Evolutionary conservation across 2,797 vertebrate genomes (phyloP).

Genomic region (Fratercula arctica): DNA sequence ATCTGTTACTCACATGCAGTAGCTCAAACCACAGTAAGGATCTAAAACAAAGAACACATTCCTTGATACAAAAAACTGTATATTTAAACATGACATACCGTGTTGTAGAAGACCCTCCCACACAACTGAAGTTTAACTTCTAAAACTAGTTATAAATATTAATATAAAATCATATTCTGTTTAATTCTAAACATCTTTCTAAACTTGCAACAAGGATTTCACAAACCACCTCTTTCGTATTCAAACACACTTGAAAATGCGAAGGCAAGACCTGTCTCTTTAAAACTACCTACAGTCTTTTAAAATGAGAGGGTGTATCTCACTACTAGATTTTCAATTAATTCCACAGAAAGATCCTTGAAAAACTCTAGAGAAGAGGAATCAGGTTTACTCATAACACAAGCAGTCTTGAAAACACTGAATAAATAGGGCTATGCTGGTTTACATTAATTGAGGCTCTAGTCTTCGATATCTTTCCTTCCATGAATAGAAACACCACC

Average conservation of each 20-base stretch:
- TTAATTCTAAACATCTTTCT: neutral
- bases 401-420: neutral
- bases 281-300: neutral
- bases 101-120: neutral
- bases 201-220: neutral
- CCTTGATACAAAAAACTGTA: neutral
- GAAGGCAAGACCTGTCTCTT: neutral
- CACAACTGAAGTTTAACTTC: neutral
- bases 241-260: neutral
- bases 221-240: neutral
- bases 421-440: neutral
- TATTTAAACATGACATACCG: neutral
- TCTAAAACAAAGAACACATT: neutral
- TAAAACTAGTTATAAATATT: neutral
- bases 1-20: neutral
- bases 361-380: neutral
- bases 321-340: neutral
- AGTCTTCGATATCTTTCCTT: neutral
- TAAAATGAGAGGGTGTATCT: neutral
- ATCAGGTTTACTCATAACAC: neutral
- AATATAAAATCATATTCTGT: neutral
- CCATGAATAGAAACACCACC: neutral
- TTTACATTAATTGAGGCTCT: neutral
- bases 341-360: neutral
- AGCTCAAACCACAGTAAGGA: neutral